Base-by-base conservation (phyloP, 92 coral and sea anemone species). In the Micromussa lordhowensis region DNA sequence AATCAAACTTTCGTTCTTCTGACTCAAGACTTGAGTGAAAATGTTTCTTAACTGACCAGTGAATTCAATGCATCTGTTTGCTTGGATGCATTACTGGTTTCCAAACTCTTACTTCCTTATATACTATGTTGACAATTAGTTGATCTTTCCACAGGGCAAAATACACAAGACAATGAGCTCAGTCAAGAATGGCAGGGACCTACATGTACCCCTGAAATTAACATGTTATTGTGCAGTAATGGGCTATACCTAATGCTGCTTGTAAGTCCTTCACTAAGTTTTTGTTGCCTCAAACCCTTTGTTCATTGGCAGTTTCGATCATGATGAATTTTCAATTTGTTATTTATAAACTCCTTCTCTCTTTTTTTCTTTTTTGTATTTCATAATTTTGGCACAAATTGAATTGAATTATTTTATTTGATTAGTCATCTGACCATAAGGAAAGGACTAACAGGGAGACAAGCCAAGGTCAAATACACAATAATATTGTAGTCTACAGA, bases 1-100 rank as follows among this genome's bases (percentile, higher is more conserved):
- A 79, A 30, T 36, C 8, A 88, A 89, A 92, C 94, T 92, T 92
- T 92, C 94, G 94, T 92, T 92, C 94, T 92, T 92, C 94, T 92
- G 94, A 91, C 29, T 12, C 22, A 54, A 48, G 57, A 75, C 35
- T 22, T 85, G 94, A 79, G 29, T 24, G 90, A 80, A 38, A 11
- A 21, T 1, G 58, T 80, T 49, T 55, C 26, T 22, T 21, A 5
- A 28, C 90, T 87, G 90, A 87, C 90, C 90, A 80, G 85, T 87
- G 94, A 89, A 89, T 54, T 73, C 35, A 69, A 2, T 58, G 14
- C 18, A 28, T 12, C 9, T 26, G 36, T 51, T 89, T 76, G 64
- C 88, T 87, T 78, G 87, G 30, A 61, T 24, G 29, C 29, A 83
- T 2, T 58, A 51, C 30, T 54, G 53, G 26, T 44, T 82, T 35